Percentiles rank a stretch among this genome's conserved stretches.
Evolutionary conservation across 2,888 invertebrate species (phyloP).

Genomic region (Synergus laeviventris): DNA sequence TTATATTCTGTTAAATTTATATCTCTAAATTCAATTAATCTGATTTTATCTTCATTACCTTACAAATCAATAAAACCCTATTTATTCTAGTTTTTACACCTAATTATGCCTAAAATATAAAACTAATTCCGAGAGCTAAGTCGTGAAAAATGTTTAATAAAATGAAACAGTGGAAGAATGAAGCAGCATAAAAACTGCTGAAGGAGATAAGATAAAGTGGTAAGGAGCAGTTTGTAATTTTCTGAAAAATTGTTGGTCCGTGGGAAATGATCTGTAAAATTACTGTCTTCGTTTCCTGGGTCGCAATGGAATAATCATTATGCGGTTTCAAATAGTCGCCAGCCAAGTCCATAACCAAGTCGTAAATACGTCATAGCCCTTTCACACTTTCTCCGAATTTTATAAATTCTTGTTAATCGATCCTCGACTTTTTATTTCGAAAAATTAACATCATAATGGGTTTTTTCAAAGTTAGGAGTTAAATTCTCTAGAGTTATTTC

Average conservation of each 20-base stretch:
- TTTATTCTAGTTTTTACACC: background rate
- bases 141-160: slow-evolving; percentile 1
- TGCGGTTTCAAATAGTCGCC: slow-evolving; percentile 29
- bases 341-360: slow-evolving; percentile 12
- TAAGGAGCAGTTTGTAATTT: slow-evolving; percentile 52
- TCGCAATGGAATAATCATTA: slow-evolving; percentile 38
- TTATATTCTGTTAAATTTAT: slow-evolving; percentile 23
- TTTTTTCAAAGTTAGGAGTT: too few species aligned
- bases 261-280: slow-evolving; percentile 63
- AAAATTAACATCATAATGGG: too few species aligned
- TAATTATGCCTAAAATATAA: too few species aligned
- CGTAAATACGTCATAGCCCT: slow-evolving; percentile 11
- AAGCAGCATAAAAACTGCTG: background rate
- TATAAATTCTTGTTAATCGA: background rate
- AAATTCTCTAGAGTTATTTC: too few species aligned
- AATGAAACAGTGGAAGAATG: slow-evolving; percentile 39
- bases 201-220: slow-evolving; percentile 43
- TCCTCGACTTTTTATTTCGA: background rate
- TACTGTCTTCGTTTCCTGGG: slow-evolving; percentile 52
- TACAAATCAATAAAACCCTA: background rate
- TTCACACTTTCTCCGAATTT: slow-evolving; percentile 13
- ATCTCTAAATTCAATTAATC: background rate
- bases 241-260: slow-evolving; percentile 50
- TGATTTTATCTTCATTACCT: slow-evolving; percentile 13
- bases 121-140: too few species aligned